A percentile compares a stretch with the other conserved stretches of the same genome.
These are phyloP conservation scores for Gonioctena quinquepunctata DNA, from an alignment of 1,140 invertebrate species.

Conservation along the genomic window DNA sequence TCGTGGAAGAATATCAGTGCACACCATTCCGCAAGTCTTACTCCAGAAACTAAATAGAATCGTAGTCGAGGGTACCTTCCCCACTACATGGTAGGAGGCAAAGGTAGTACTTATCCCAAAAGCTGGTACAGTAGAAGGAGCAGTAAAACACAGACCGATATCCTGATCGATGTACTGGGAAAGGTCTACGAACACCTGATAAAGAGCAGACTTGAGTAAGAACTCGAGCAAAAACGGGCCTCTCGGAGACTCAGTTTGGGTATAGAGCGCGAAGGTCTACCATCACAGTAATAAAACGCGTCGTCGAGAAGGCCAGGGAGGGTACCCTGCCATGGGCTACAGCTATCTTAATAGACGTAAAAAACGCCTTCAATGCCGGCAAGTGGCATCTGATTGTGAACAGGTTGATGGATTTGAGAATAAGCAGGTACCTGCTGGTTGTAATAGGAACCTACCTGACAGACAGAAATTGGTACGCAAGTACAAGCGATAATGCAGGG, in stretches of 20 bases:
- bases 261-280: no score
- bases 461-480: conserved; percentile 16
- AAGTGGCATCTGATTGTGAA: conserved; percentile 16
- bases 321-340: background rate
- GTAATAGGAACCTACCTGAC: no score
- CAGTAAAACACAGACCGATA: background rate
- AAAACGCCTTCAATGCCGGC: conserved; percentile 27
- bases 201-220: background rate
- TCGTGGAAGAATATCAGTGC: no score
- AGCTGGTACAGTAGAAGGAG: no score
- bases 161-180: background rate
- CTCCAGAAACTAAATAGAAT: background rate
- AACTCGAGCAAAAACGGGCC: background rate
- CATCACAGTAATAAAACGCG: no score
- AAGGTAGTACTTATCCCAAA: background rate
- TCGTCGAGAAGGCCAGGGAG: background rate
- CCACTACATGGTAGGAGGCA: background rate
- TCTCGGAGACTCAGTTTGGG: background rate
- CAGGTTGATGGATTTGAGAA: no score
- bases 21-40: background rate
- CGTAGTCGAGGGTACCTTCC: background rate
- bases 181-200: background rate
- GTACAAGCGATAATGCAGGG: background rate
- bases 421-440: conserved; percentile 6
- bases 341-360: no score